Base-by-base conservation (phyloP, 2,888 invertebrate species). In the Pantelozetes paolii region DNA sequence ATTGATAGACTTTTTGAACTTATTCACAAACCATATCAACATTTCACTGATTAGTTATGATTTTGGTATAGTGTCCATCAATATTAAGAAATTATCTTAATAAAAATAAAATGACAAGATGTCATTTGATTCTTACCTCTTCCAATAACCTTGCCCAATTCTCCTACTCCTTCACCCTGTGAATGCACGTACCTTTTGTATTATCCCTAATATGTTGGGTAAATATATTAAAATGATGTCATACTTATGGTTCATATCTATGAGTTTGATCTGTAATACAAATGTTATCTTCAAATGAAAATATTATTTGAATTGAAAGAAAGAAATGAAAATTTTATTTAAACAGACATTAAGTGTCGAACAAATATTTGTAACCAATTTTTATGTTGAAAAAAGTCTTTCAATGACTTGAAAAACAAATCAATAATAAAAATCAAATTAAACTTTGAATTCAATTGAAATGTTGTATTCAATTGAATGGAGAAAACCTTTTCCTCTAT, bases 351-450 rank as follows among this genome's bases (percentile, higher is more conserved):
- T 11, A 57, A 57, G 23, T 11, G 45, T 28, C 28, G 28, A 57
- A 57, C 23, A 57, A 57, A 57, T 23, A 57, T n/a, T 57, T 57
- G 13, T 45, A n/a, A 11, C 45, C 15, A 11, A 3, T 45, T 45
- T 45, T 45, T 45, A 6, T 9, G 15, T 45, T 45, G n/a, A 45
- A 15, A 11, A 45, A 45, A 45, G n/a, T 2, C 15, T 45, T 45
- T 45, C 3, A 50, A 50, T 50, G 50, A 50, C 5, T 50, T 50
- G 8, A 50, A 50, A 45, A 23, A 28, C 28, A 57, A 28, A 23
- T 57, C 3, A 13, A 57, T 57, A 57, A 8, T n/a, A 50, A 57
- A 57, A 57, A 23, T 23, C 57, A 26, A 57, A 57, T 57, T 57
- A 57, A 57, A 23, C 36, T 57, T 3, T 5, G 15, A 57, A 57